Evolutionary conservation across 1,140 invertebrate species (phyloP), one percentile per base, ranked within the genome.

Genomic region (Drosophila bipectinata): DNA sequence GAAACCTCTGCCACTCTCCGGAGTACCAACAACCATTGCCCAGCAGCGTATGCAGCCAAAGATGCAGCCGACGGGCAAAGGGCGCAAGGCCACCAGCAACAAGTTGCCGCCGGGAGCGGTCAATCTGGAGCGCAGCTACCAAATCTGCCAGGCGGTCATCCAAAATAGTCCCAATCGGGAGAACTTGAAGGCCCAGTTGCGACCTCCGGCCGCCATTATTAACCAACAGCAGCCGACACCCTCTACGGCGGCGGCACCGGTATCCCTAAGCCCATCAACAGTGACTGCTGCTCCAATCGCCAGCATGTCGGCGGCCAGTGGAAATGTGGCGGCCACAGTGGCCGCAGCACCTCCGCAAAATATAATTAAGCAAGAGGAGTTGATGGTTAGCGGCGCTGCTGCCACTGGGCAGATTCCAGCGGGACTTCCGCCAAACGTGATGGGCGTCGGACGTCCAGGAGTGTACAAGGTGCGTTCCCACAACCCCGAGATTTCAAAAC

Each of bases 111-210:
- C 97, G 0, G 97, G 97, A 4, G 96, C 96, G 21, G 96, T 98
- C 6, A 98, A 98, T 92, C 92, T 98, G 10, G 97, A 98, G 91
- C 93, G 98, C 30, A 98, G 98, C 80, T 98, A 98, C 91, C 97
- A 98, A 92, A 99, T 99, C 79, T 98, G 98, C 92, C 97, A 98
- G 92, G 97, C 97, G 39, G 97, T 98, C 1, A 97, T 98, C 71
- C 97, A 98, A 92, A 98, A 97, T 87, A 97, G 96, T 83, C 96
- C 96, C 0, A 98, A 98, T 92, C 93, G 97, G 18, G 96, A 97
- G 90, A 96, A 97, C 88, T 90, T 98, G n/a, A 95, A 96, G 64
- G 95, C 96, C 14, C 97, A 98, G 81, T 92, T 98, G 64, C 96
- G 96, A 59, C 96, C 96, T 6, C 96, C 96, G 1, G 95, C 96